Base-by-base conservation (phyloP, 2,888 invertebrate species). In the Zaprionus lineosus region DNA sequence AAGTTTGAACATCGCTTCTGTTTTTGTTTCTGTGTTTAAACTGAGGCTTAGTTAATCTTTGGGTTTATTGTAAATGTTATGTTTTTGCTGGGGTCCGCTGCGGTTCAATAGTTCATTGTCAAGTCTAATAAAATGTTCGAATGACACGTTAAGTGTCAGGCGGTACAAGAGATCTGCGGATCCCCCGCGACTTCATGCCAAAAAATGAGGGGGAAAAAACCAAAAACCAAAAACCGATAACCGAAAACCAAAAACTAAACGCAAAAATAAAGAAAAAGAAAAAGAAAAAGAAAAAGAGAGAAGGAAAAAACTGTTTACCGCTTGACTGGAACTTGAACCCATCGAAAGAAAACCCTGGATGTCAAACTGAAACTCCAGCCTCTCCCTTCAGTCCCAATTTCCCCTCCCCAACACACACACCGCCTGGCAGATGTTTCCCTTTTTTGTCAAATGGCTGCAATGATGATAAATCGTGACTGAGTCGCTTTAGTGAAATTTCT, bases 141-240 rank as follows among this genome's bases (percentile, higher is more conserved):
- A 86, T 84, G 83, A 84, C 86, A 86, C 86, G 83, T 75, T 75
- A 86, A 83, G 82, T 82, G 81, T 85, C 86, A 83, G 84, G 51
- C 55, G 46, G 33, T 73, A 78, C 78, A 78, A 73, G 52, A 69
- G 61, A 58, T 58, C 43, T 59, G 43, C 8, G 36, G 56, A 41
- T 58, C 33, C 58, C 31, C 39, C 64, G 28, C 34, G 37, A 31
- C 33, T 61, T n/a, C n/a, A n/a, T n/a, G n/a, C n/a, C n/a, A n/a
- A n/a, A n/a, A n/a, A n/a, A n/a, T n/a, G n/a, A n/a, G n/a, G n/a
- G n/a, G n/a, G n/a, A n/a, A n/a, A n/a, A n/a, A n/a, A n/a, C n/a
- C n/a, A n/a, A n/a, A n/a, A n/a, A n/a, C n/a, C n/a, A n/a, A n/a
- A n/a, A n/a, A n/a, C n/a, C n/a, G n/a, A n/a, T n/a, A n/a, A n/a